Evolutionary conservation across 2,888 invertebrate species (phyloP).

Genomic region (Nudaria mundana): DNA sequence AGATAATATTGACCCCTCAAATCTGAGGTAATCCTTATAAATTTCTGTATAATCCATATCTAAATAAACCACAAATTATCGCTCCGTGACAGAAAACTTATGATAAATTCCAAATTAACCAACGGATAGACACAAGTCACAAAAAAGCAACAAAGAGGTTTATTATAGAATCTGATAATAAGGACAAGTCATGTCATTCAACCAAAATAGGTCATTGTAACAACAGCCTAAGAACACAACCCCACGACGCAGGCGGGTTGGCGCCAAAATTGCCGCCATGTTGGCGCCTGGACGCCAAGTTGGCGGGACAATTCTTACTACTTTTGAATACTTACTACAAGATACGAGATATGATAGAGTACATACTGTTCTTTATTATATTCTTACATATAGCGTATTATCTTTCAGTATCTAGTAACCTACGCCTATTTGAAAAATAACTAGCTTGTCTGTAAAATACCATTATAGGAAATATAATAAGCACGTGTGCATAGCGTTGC

Average conservation of each 20-base stretch:
- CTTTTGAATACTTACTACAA: constrained; percentile 18
- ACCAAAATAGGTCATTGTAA: constrained; percentile 52
- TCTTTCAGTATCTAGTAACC: too few relatives aligned
- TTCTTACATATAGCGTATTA: too few relatives aligned
- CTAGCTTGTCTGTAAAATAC: too few relatives aligned
- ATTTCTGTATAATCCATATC: too few relatives aligned
- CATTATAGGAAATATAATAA: too few relatives aligned
- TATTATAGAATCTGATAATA: constrained; percentile 13
- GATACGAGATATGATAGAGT: background rate
- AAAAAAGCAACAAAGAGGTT: constrained; percentile 10
- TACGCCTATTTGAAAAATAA: too few relatives aligned
- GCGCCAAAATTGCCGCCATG: constrained; percentile 68
- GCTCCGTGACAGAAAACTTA: background rate
- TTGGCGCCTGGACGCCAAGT: constrained; percentile 48
- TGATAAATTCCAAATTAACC: background rate
- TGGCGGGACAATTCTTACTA: constrained; percentile 46
- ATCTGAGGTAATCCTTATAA: too few relatives aligned
- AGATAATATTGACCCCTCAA: too few relatives aligned
- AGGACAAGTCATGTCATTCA: constrained; percentile 25
- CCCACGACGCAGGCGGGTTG: constrained; percentile 55
- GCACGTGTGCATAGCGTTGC: too few relatives aligned
- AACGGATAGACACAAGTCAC: too few relatives aligned
- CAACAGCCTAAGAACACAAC: constrained; percentile 52
- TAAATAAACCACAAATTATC: too few relatives aligned
- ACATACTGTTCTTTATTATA: background rate